Conservation (phyloP, 2,797 vertebrate species). For the Acridotheres tristis region DNA sequence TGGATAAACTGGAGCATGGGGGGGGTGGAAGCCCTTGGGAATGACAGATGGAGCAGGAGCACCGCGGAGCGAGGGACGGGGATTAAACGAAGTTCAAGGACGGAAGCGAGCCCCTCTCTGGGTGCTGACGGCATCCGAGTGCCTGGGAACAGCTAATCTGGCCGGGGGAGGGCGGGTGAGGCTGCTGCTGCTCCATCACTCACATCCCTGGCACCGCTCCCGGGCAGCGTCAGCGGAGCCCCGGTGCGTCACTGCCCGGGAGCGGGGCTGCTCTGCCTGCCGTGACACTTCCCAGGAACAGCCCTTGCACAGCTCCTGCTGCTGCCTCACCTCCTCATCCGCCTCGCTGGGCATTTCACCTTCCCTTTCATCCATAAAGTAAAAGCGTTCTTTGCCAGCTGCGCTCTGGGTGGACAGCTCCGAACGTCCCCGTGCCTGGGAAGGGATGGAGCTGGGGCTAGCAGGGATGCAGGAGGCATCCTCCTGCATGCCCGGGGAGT, state of each 20-base stretch:
- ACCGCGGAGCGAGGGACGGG: accelerated
- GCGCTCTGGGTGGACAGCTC: accelerated
- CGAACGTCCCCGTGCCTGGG: accelerated
- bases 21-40: background rate
- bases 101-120: accelerated
- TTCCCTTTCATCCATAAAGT: background rate
- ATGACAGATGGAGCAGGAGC: background rate
- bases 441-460: background rate
- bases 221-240: background rate
- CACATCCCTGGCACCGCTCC: background rate
- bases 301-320: background rate
- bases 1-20: accelerated
- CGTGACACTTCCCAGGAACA: background rate
- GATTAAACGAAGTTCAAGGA: background rate
- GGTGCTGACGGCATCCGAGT: accelerated
- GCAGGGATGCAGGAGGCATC: background rate
- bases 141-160: background rate
- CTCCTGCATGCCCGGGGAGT: accelerated
- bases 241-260: background rate
- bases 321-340: background rate
- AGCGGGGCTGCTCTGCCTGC: background rate
- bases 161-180: background rate
- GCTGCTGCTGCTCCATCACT: background rate
- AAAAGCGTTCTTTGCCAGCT: background rate
- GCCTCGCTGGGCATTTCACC: background rate